Evolutionary conservation across 2,797 vertebrate genomes (phyloP).

Genomic region (Novumbra hubbsi): DNA sequence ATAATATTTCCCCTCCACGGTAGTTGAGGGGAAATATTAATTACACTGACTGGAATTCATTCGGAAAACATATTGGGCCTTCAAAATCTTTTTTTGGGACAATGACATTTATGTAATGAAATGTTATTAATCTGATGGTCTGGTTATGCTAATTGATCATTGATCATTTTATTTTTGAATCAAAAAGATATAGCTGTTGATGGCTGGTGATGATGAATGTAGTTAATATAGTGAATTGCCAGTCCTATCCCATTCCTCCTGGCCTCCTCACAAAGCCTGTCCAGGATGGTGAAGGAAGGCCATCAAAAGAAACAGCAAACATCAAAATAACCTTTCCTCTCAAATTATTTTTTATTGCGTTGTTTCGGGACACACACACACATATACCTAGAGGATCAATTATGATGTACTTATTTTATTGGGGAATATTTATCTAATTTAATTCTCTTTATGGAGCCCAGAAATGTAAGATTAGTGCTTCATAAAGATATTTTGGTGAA

Average conservation of each 20-base stretch:
- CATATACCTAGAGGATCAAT: constrained; percentile 54
- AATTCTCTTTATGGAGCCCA: constrained; percentile 38
- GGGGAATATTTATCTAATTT: constrained; percentile 37
- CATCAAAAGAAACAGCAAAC: constrained; percentile 3
- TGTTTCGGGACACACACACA: constrained; percentile 20
- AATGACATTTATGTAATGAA: no score
- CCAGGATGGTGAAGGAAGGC: constrained; percentile 18
- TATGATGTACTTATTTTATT: constrained; percentile 54
- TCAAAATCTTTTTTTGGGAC: no score
- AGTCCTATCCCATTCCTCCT: constrained; percentile 32
- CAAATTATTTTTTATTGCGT: constrained; percentile 12
- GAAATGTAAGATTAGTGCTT: constrained; percentile 53
- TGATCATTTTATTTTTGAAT: no score
- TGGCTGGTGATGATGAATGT: no score
- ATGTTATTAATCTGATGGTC: no score
- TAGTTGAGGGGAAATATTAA: background rate
- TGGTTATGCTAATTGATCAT: no score
- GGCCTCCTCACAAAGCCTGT: constrained; percentile 31
- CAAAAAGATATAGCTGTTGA: no score
- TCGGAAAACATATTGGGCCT: no score
- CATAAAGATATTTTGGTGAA: constrained; percentile 60
- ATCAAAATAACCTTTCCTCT: constrained; percentile 21
- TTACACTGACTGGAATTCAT: background rate
- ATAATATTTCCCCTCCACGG: background rate
- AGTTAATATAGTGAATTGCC: constrained; percentile 11